phyloP scores from a whole-genome alignment of 1,140 invertebrate genomes.

The Thaumatotibia leucotreta region DNA sequence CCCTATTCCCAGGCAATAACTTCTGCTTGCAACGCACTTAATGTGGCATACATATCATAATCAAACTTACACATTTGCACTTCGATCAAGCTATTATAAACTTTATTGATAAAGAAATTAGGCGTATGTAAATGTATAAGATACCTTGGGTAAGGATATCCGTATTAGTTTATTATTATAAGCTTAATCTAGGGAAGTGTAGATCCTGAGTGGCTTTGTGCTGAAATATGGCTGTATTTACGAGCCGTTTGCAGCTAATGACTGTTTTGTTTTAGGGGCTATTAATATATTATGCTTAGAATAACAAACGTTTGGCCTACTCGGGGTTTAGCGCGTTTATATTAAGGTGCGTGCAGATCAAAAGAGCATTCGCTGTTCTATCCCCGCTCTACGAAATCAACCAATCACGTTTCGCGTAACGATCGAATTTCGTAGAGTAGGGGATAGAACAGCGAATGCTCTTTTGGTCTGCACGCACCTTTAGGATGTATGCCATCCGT shows the following conservation, averaged over 20 bases:
- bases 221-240: not conserved
- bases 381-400: no score
- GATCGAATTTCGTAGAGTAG: no score
- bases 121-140: not conserved
- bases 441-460: no score
- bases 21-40: not conserved
- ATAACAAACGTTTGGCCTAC: no score
- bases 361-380: no score
- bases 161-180: constrained; percentile 21
- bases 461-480: no score
- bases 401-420: no score
- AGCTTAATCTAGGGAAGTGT: constrained; percentile 22
- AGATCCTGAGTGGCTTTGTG: constrained; percentile 11
- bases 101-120: not conserved
- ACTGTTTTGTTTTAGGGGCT: not conserved
- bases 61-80: not conserved
- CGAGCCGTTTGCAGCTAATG: not conserved
- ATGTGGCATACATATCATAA: not conserved
- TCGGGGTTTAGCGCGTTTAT: no score
- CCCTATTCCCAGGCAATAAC: not conserved
- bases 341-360: no score
- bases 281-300: no score
- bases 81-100: not conserved
- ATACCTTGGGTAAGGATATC: not conserved
- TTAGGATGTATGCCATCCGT: no score